Base-by-base conservation (phyloP, 2,888 invertebrate species). In the Spodoptera picta region DNA sequence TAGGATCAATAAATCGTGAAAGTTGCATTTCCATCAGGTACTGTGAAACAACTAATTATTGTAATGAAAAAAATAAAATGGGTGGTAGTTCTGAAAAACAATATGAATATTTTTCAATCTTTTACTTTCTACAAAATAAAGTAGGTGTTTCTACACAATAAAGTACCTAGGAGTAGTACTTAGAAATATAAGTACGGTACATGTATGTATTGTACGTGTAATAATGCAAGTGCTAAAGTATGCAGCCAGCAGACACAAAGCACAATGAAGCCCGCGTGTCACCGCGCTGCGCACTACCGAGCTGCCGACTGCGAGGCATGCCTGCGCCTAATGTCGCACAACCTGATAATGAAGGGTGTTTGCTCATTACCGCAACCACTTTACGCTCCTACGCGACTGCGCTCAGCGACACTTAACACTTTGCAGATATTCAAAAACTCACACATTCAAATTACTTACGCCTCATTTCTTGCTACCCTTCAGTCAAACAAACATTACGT, bases 311-410 rank as follows among this genome's bases (percentile, higher is more conserved):
- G 24, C 67, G 79, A 76, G 70, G 79, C 81, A 80, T 84, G 79
- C 73, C 77, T 70, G 75, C 67, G 83, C 85, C 75, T 83, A 85
- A 88, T 87, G 84, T 83, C 77, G 75, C 80, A 79, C 80, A 81
- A 79, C 77, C 82, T 84, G 83, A 81, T 84, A 85, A 86, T 84
- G 82, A 83, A 83, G 83, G 83, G 80, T 81, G 82, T 79, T 80
- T 78, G 79, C 70, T 82, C 83, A 85, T 85, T 83, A 81, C 77
- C 70, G 70, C 74, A 69, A 75, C 69, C 76, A 78, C 79, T 81
- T 77, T 75, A 77, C 77, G 67, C 69, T 76, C 67, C 67, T 60
- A 68, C 73, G 71, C 62, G 61, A 52, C 66, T 75, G 71, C 60
- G 74, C 70, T 69, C 65, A 55, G 48, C 49, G 47, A 59, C 66